These are phyloP conservation scores for Drosophila bunnanda DNA, from an alignment of 2,888 invertebrate genomes.

Conservation along the genomic window DNA sequence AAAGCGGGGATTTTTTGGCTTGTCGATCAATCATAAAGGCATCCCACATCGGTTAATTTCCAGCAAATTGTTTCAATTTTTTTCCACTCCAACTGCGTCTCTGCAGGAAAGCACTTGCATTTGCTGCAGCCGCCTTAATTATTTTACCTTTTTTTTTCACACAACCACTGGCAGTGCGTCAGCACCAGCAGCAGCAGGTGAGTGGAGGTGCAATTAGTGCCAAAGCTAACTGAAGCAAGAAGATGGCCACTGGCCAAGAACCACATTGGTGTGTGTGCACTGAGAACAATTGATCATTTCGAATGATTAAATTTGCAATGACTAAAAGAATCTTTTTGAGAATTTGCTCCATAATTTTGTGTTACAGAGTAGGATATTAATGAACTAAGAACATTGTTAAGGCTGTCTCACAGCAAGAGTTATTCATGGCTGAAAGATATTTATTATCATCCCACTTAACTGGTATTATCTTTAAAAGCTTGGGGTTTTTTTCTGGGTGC, in stretches of 20 bases:
- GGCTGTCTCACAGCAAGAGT: not conserved
- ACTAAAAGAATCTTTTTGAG: not conserved
- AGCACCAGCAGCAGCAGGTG: conserved; percentile 21
- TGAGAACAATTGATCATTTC: not conserved
- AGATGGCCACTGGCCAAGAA: conserved; percentile 55
- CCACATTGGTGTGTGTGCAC: conserved; percentile 24
- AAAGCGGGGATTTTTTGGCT: conserved; percentile 35
- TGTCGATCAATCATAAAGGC: conserved; percentile 58
- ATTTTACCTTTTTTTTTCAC: conserved; percentile 17
- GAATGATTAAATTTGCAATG: not conserved
- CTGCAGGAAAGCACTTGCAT: conserved; percentile 12
- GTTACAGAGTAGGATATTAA: not conserved
- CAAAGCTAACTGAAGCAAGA: conserved; percentile 58
- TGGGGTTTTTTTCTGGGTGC: conserved; percentile 35
- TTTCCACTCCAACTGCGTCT: not conserved
- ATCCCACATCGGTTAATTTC: conserved; percentile 27
- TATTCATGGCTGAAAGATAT: not conserved
- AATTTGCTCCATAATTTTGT: not conserved
- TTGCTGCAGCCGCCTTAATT: conserved; percentile 21
- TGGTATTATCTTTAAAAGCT: too few species aligned
- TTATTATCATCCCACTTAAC: not conserved
- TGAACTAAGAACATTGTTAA: not conserved
- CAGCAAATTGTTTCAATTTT: conserved; percentile 33
- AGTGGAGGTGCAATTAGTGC: conserved; percentile 61
- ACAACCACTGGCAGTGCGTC: not conserved